A percentile compares a stretch with the other conserved stretches of the same genome.
Conservation (phyloP, 1,140 invertebrate species). For the Hirudo medicinalis region DNA sequence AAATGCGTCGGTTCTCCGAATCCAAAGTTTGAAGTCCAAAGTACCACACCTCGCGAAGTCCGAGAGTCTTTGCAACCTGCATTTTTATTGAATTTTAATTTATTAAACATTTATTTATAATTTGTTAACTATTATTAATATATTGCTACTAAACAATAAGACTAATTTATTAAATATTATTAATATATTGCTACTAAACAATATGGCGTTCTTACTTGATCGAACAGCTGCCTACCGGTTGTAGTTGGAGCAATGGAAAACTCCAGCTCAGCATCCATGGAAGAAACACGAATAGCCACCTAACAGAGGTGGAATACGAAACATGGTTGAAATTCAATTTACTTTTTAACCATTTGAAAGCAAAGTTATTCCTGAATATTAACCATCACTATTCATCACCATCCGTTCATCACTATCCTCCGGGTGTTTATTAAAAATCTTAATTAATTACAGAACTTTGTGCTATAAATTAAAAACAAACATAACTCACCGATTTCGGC, state of each 20-base stretch:
- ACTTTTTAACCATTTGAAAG: too few species aligned
- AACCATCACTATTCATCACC: too few species aligned
- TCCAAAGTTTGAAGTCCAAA: constrained; percentile 94
- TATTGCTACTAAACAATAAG: too few species aligned
- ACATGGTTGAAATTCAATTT: too few species aligned
- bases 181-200: too few species aligned
- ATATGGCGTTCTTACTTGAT: constrained; percentile 50
- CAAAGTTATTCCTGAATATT: too few species aligned
- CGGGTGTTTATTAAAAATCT: too few species aligned
- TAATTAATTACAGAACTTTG: too few species aligned
- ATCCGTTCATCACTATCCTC: too few species aligned
- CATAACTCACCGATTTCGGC: too few species aligned
- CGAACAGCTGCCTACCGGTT: constrained; percentile 91
- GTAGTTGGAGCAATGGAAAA: constrained; percentile 95
- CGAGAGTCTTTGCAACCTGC: constrained; percentile 83
- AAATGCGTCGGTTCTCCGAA: constrained; percentile 82
- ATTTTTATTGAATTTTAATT: constrained; percentile 4
- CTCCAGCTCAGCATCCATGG: constrained; percentile 97
- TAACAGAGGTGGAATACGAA: constrained; percentile 13
- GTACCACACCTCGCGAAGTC: constrained; percentile 92
- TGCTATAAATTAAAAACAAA: too few species aligned
- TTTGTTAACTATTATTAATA: background rate
- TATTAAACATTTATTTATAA: too few species aligned
- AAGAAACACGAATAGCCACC: constrained; percentile 79
- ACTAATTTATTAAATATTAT: background rate